Evolutionary conservation across 2,888 invertebrate species (phyloP).

Genomic region (Diloba caeruleocephala): DNA sequence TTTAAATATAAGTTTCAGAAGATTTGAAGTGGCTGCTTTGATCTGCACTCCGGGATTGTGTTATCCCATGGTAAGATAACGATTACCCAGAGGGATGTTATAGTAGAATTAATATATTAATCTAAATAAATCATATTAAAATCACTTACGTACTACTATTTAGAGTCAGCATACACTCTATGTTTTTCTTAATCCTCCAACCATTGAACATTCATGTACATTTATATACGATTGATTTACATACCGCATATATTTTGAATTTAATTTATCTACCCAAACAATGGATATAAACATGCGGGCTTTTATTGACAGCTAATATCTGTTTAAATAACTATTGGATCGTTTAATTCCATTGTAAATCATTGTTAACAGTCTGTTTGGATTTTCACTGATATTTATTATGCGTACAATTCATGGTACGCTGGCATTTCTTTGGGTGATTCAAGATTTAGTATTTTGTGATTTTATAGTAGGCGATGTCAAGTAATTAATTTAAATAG

Average conservation of each 20-base stretch:
- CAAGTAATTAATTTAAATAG: background rate
- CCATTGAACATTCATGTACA: slow-evolving; percentile 23
- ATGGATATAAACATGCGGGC: slow-evolving; percentile 73
- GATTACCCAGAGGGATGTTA: too few species aligned
- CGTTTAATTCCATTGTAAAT: slow-evolving; percentile 74
- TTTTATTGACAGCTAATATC: slow-evolving; percentile 78
- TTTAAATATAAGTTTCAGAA: too few species aligned
- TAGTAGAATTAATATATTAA: too few species aligned
- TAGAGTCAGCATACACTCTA: background rate
- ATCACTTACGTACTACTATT: background rate
- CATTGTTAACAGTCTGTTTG: slow-evolving; percentile 73
- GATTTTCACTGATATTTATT: slow-evolving; percentile 78
- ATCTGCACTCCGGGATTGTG: too few species aligned
- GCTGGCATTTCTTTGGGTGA: slow-evolving; percentile 57
- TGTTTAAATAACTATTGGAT: slow-evolving; percentile 75
- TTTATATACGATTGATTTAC: slow-evolving; percentile 52
- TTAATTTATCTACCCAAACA: slow-evolving; percentile 54
- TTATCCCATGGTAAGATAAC: too few species aligned
- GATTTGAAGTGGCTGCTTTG: too few species aligned
- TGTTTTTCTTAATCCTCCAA: slow-evolving; percentile 14
- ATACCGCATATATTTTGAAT: slow-evolving; percentile 47
- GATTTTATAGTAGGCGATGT: slow-evolving; percentile 50
- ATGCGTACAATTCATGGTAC: slow-evolving; percentile 73
- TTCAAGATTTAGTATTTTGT: slow-evolving; percentile 45
- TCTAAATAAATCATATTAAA: too few species aligned